A percentile compares a stretch with the other conserved stretches of the same genome.
Evolutionary conservation across 2,113 vertebrate genomes (phyloP).

Genomic region (Leptocoma aspasia): DNA sequence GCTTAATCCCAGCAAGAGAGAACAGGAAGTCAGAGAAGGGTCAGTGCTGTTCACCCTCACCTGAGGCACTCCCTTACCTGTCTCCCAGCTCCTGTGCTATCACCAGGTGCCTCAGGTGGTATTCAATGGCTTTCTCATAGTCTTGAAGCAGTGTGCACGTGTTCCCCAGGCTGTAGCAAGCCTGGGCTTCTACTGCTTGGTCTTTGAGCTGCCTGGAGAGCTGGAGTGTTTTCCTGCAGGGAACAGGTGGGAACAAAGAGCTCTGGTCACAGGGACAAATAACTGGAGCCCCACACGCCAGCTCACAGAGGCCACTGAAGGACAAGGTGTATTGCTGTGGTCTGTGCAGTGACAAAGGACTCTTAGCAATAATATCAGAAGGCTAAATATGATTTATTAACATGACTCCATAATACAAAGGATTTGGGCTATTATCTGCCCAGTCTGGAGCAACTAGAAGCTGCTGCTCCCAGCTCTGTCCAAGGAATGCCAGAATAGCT

Average conservation of each 20-base stretch:
- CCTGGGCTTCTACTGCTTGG: constrained; percentile 94
- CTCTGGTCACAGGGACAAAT: not conserved
- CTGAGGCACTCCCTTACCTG: constrained; percentile 70
- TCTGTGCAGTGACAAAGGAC: too few species aligned
- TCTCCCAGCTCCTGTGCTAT: constrained; percentile 95
- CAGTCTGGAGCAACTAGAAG: too few species aligned
- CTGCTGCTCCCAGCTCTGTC: too few species aligned
- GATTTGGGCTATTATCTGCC: too few species aligned
- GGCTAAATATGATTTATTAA: too few species aligned
- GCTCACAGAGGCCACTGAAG: too few species aligned
- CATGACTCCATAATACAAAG: too few species aligned
- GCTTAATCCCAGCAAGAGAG: not conserved
- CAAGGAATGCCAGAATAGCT: too few species aligned
- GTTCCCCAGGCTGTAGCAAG: constrained; percentile 97
- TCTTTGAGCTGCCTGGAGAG: constrained; percentile 92
- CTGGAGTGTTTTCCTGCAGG: constrained; percentile 88
- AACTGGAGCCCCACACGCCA: too few species aligned
- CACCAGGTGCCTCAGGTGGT: constrained; percentile 91
- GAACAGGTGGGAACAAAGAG: not conserved
- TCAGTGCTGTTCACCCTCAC: not conserved
- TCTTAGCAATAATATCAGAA: too few species aligned
- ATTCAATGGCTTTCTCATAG: constrained; percentile 88
- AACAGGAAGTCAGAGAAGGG: not conserved
- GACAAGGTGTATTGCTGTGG: too few species aligned
- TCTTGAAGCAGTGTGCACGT: constrained; percentile 92